Evolutionary conservation across 2,113 vertebrate genomes (phyloP), one percentile per base, ranked within the genome.

Genomic region (Pygoscelis antarcticus): DNA sequence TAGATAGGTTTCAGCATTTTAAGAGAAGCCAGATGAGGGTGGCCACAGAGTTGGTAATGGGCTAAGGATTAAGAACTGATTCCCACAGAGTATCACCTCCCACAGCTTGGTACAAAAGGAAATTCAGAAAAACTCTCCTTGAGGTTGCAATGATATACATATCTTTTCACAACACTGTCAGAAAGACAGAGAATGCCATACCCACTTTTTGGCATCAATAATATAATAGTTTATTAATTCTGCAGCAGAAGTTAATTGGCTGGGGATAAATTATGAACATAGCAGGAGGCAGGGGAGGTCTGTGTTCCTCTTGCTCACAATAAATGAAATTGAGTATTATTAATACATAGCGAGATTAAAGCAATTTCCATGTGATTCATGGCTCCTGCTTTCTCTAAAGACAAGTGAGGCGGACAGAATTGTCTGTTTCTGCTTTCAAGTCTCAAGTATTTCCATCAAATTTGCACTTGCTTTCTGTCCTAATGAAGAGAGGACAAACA

Each of bases 201-300:
- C 44, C 51, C 54, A 13, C 51, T 87, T 78, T 60, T 74, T 90
- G 94, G 83, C 95, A 96, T 78, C 85, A 66, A 70, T 62, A 82
- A 89, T 88, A 34, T 18, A 96, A 81, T 74, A 90, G 78, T 85
- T 82, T 79, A 76, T 94, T 92, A 94, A 89, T 80, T 81, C 75
- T 90, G 75, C 47, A 65, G 78, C 86, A 92, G 69, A 81, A 83
- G 70, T 93, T 95, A 97, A 96, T 97, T 95, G 95, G 82, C 87
- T 95, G 90, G 40, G 66, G 79, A 92, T 92, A 88, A 94, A 95
- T 91, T 69, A 94, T 77, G 93, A 89, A 64, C 13, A 4, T 23
- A 79, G 87, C 79, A 95, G 85, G 65, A 91, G 57, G 85, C 74
- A 92, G 68, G 62, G 80, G 68, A 88, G 84, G 82, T 71, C 92